phyloP scores from a whole-genome alignment of 2,113 vertebrate species.

The Peromyscus leucopus region DNA sequence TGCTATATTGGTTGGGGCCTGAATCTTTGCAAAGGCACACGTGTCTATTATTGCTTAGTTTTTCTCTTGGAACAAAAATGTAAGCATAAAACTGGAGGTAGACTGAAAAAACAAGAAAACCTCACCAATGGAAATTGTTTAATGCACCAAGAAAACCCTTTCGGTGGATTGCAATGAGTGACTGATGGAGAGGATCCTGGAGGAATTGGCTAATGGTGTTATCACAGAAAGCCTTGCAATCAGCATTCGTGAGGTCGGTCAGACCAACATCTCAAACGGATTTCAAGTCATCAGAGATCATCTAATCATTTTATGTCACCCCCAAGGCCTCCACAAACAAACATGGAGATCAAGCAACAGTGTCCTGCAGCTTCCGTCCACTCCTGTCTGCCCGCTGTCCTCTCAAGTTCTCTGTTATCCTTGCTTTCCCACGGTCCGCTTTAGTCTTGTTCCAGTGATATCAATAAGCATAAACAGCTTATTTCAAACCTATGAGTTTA shows the following conservation, averaged over 20 bases:
- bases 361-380: constrained; percentile 50
- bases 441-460: constrained; percentile 59
- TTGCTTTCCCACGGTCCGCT: constrained; percentile 59
- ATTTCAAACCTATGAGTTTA: constrained; percentile 63
- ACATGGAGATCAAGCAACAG: constrained; percentile 57
- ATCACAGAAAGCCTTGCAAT: constrained; percentile 71
- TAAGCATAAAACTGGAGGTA: constrained; percentile 72
- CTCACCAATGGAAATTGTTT: constrained; percentile 72
- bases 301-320: constrained; percentile 61
- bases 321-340: constrained; percentile 53
- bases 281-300: constrained; percentile 67
- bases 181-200: constrained; percentile 40
- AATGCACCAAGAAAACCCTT: constrained; percentile 65
- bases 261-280: constrained; percentile 65
- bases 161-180: constrained; percentile 51
- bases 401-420: constrained; percentile 71
- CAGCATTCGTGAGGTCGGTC: constrained; percentile 66
- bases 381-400: constrained; percentile 45
- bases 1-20: constrained; percentile 54
- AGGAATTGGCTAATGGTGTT: constrained; percentile 57
- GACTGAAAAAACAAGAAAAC: constrained; percentile 73
- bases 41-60: constrained; percentile 61
- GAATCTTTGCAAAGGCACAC: constrained; percentile 74
- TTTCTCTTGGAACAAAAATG: constrained; percentile 64
- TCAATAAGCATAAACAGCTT: constrained; percentile 74